Evolutionary conservation across 2,113 vertebrate species (phyloP).

Genomic region (Nothocercus julius): DNA sequence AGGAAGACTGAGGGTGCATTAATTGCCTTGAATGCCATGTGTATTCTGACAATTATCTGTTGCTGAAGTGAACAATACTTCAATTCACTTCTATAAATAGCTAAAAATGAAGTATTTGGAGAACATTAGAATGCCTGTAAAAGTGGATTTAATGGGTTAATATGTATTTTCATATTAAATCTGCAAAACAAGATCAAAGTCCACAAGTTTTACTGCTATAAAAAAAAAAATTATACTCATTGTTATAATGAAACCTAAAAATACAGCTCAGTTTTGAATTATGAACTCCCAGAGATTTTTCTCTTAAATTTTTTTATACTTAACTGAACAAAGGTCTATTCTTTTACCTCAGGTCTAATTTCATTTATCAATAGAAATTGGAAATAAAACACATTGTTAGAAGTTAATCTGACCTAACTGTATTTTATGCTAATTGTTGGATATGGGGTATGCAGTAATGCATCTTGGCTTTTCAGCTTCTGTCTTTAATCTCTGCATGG

Average conservation of each 20-base stretch:
- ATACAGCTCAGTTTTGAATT: neutral
- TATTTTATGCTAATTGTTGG: neutral
- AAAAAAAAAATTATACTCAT: neutral
- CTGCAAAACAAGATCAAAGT: neutral
- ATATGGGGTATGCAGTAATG: neutral
- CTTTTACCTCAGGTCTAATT: neutral
- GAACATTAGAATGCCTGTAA: neutral
- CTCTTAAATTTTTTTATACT: neutral
- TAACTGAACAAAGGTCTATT: neutral
- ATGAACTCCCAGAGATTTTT: neutral
- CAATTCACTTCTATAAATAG: too few species aligned
- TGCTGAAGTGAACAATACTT: neutral
- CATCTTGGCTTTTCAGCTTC: neutral
- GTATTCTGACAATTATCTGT: neutral
- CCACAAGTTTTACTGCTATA: neutral
- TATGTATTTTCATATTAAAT: neutral
- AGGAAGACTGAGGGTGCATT: neutral
- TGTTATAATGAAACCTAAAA: neutral
- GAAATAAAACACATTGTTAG: too few species aligned
- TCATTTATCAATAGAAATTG: neutral
- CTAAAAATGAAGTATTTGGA: too few species aligned
- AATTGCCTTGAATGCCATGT: neutral
- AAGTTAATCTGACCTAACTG: neutral
- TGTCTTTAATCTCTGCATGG: neutral
- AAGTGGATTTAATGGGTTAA: neutral